Evolutionary conservation across 2,113 vertebrate genomes (phyloP).

Genomic region (Phocoena sinus): DNA sequence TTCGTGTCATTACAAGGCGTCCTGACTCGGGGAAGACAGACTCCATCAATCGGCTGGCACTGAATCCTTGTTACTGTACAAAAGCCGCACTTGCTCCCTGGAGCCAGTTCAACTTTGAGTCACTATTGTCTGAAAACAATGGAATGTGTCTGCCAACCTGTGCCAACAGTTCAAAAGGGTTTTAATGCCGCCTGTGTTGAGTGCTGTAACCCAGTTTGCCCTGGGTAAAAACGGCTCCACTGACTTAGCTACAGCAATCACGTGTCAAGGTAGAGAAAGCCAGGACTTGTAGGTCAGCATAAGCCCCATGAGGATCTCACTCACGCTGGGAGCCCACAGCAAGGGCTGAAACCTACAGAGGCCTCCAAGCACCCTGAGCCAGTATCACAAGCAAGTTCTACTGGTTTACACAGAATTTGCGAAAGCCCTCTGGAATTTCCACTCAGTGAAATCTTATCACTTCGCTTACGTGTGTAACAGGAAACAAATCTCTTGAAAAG

Average conservation of each 20-base stretch:
- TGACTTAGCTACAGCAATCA: neutral
- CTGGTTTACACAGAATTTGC: fast-evolving
- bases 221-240: neutral
- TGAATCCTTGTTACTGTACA: slow-evolving; percentile 72
- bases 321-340: fast-evolving
- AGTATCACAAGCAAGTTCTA: too few relatives aligned
- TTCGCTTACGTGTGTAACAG: neutral
- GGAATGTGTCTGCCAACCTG: slow-evolving; percentile 75
- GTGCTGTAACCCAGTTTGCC: neutral
- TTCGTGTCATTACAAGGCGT: slow-evolving; percentile 68
- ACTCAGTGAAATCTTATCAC: neutral
- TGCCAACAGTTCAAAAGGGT: slow-evolving; percentile 68
- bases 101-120: slow-evolving; percentile 78
- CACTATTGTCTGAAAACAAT: slow-evolving; percentile 78
- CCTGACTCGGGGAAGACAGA: slow-evolving; percentile 60
- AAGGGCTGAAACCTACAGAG: fast-evolving
- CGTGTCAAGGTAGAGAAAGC: fast-evolving
- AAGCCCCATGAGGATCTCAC: fast-evolving
- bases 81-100: slow-evolving; percentile 75
- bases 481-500: neutral
- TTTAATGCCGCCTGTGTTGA: neutral
- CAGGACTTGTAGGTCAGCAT: fast-evolving
- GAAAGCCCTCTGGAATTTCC: neutral
- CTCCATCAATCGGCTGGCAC: slow-evolving; percentile 70
- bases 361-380: fast-evolving